Evolutionary conservation across 2,113 vertebrate genomes (phyloP), one percentile per base, ranked within the genome.

Genomic region (Sapayoa aenigma): DNA sequence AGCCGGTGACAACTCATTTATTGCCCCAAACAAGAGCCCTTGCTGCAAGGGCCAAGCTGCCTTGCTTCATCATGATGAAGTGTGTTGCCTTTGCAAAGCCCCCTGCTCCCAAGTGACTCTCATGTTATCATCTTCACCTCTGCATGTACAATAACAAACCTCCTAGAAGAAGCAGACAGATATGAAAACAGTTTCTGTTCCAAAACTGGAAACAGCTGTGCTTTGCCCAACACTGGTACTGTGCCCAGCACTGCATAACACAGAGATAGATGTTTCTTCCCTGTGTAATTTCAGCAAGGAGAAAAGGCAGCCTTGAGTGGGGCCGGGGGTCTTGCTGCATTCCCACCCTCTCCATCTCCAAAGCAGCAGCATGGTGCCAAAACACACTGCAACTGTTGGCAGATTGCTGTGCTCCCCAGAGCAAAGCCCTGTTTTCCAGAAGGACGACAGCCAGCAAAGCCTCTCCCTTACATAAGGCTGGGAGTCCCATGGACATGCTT

Each of bases 391-490:
- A 74, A 79, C 85, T 84, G 76, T 63, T 90, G 93, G 88, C 85
- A 91, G 79, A 27, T 9, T 4, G 53, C 66, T 87, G 41, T 0
- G 0, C n/a, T 94, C 35, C 52, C 67, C 49, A 4, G 44, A 94
- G 85, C 65, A 93, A 79, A 83, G 47, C 24, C 44, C 73, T 42
- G 49, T 25, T 76, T 75, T 75, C 72, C 19, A 1, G 2, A 19
- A 87, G 74, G 74, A 89, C 63, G 27, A 44, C 77, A 82, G 83
- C 83, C 90, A 90, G 96, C 83, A 74, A 73, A 92, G 33, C 47
- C 33, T 90, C 46, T 92, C 35, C 50, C 30, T 90, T 93, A 60
- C 28, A 47, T 62, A 74, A 93, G 20, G 35, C 81, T 5, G 9
- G 8, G 41, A 80, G 23, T 62, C 28, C 60, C 46, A 46, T 0